These are phyloP conservation scores for Stegastes partitus DNA, from an alignment of 2,113 vertebrate species.

Conservation along the genomic window DNA sequence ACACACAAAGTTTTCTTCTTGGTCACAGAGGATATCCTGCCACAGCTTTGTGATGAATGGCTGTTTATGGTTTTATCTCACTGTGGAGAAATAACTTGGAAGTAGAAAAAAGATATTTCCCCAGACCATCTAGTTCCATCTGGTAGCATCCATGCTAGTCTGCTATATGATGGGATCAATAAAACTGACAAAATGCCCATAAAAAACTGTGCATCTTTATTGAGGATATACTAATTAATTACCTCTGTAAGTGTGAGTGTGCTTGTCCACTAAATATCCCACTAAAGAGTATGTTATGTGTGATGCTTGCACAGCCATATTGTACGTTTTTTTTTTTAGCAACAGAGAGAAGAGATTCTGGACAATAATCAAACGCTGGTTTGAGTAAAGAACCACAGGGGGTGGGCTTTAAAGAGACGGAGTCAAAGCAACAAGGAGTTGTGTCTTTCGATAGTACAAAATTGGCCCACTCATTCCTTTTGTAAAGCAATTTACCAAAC, in stretches of 20 bases:
- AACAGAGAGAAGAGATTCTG: constrained; percentile 8
- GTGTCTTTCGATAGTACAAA: constrained; percentile 36
- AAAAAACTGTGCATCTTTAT: constrained; percentile 20
- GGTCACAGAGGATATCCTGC: constrained; percentile 66
- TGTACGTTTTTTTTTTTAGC: constrained; percentile 28
- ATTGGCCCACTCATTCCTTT: constrained; percentile 42
- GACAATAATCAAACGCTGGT: constrained; percentile 32
- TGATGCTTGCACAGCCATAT: constrained; percentile 2
- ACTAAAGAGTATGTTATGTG: constrained; percentile 6
- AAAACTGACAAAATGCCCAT: constrained; percentile 45
- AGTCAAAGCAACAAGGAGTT: constrained; percentile 31
- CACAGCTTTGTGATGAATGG: constrained; percentile 68
- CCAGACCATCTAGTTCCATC: constrained; percentile 58
- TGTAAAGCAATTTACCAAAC: constrained; percentile 68
- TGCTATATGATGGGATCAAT: constrained; percentile 61
- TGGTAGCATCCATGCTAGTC: constrained; percentile 32
- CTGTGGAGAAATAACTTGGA: constrained; percentile 62
- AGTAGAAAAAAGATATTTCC: constrained; percentile 39
- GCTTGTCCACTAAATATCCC: background rate
- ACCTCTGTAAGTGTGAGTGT: constrained; percentile 1
- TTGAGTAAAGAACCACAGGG: background rate
- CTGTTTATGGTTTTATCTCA: constrained; percentile 69
- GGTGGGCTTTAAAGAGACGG: constrained; percentile 29
- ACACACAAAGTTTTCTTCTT: constrained; percentile 45
- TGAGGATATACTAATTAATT: constrained; percentile 54